Evolutionary conservation across 2,113 vertebrate species (phyloP).

Genomic region (Hydrolagus affinis): DNA sequence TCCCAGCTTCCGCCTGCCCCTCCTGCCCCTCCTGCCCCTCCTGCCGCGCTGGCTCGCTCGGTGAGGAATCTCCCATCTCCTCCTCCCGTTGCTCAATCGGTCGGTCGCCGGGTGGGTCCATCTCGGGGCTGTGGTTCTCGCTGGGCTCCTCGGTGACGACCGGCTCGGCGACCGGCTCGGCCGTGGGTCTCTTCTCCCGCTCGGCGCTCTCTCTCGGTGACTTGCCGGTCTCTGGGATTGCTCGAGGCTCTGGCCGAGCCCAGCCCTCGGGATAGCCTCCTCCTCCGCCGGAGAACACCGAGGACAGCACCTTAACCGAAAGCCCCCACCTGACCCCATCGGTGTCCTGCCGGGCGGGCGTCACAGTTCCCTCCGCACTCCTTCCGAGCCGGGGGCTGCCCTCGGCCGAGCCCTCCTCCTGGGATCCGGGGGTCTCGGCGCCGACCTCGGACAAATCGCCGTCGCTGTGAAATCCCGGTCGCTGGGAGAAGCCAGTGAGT

Average conservation of each 20-base stretch:
- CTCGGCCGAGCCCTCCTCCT: not conserved
- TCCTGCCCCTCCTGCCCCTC: too few species aligned
- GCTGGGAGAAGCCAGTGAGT: conserved; percentile 34
- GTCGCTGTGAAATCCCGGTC: not conserved
- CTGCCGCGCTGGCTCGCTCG: not conserved
- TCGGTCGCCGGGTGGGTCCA: not conserved
- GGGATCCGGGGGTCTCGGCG: not conserved
- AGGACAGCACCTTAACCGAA: not conserved
- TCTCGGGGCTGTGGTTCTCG: not conserved
- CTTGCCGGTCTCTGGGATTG: not conserved
- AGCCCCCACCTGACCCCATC: not conserved
- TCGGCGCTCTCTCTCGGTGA: too few species aligned
- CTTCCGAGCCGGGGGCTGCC: not conserved
- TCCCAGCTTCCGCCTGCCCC: too few species aligned
- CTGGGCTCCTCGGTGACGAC: not conserved
- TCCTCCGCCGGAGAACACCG: not conserved
- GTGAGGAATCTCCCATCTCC: not conserved
- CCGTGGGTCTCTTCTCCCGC: too few species aligned
- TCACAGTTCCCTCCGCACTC: not conserved
- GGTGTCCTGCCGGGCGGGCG: not conserved
- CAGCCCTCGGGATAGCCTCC: not conserved
- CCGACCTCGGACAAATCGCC: not conserved
- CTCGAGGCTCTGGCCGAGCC: not conserved
- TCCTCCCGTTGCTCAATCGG: not conserved
- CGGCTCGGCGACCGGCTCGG: too few species aligned